Evolutionary conservation across 2,888 invertebrate genomes (phyloP).

Genomic region (Sphaerophoria taeniata): DNA sequence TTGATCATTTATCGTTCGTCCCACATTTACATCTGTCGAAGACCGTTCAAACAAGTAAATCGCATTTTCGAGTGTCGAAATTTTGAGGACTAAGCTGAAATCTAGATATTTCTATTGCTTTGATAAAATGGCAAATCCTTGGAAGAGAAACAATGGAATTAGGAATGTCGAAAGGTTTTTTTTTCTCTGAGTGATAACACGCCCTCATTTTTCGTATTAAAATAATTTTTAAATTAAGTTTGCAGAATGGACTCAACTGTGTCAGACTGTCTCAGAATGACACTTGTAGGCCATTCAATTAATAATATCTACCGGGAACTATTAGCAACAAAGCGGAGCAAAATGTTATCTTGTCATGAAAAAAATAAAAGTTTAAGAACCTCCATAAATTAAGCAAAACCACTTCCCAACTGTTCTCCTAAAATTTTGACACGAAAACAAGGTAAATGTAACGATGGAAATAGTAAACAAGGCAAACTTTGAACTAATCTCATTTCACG

Average conservation of each 20-base stretch:
- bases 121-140: background rate
- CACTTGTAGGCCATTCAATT: background rate
- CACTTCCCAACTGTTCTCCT: conserved; percentile 51
- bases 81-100: conserved; percentile 53
- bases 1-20: conserved; percentile 38
- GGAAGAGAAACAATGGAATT: background rate
- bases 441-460: conserved; percentile 51
- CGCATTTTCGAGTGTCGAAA: conserved; percentile 52
- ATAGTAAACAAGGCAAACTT: conserved; percentile 39
- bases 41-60: conserved; percentile 17
- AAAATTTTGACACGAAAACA: conserved; percentile 72
- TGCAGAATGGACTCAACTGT: too few species aligned
- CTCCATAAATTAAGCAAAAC: conserved; percentile 67
- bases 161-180: conserved; percentile 7
- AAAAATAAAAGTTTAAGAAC: conserved; percentile 36
- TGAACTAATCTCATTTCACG: background rate
- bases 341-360: conserved; percentile 43
- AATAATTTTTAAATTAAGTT: too few species aligned
- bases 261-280: too few species aligned
- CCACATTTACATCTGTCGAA: background rate
- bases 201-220: too few species aligned
- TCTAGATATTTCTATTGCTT: conserved; percentile 30
- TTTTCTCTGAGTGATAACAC: background rate
- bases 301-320: background rate
- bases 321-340: conserved; percentile 1